These are phyloP conservation scores for Symphodus melops DNA, from an alignment of 2,113 vertebrate genomes.

Conservation along the genomic window DNA sequence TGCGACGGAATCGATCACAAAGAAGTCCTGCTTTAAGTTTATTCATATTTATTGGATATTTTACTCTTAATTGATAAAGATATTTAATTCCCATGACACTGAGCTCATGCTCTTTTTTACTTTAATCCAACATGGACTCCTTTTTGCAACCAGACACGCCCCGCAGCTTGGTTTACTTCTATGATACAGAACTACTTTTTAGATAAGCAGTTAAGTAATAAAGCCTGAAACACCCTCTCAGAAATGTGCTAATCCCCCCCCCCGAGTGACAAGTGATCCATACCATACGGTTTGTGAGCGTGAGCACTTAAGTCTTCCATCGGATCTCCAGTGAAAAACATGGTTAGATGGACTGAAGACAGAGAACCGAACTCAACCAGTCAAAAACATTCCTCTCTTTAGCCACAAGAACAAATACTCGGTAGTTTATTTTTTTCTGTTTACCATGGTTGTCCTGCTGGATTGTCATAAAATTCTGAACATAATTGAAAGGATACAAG, in stretches of 20 bases:
- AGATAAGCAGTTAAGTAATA: too few species aligned
- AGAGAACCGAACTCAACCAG: conserved; percentile 31
- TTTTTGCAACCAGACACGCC: too few species aligned
- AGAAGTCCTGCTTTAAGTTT: too few species aligned
- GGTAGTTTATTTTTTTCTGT: conserved; percentile 34
- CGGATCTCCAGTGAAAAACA: conserved; percentile 16
- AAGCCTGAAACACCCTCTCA: not conserved
- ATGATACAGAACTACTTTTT: not conserved
- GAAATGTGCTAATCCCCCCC: not conserved
- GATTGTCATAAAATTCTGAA: conserved; percentile 45
- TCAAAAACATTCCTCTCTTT: conserved; percentile 53
- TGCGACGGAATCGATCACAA: too few species aligned
- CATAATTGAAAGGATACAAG: conserved; percentile 33
- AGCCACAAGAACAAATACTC: conserved; percentile 35
- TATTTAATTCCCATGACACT: too few species aligned
- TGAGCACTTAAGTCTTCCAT: conserved; percentile 12
- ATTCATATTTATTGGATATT: too few species aligned
- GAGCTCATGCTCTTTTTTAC: too few species aligned
- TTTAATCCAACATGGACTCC: too few species aligned
- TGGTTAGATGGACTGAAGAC: conserved; percentile 28
- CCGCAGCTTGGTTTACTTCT: too few species aligned
- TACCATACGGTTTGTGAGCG: not conserved
- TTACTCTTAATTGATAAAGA: too few species aligned
- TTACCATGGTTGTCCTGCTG: conserved; percentile 21
- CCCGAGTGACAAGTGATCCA: too few species aligned